These are phyloP conservation scores for Enteromius mattozi DNA, from an alignment of 2,797 vertebrate species.

Conservation along the genomic window DNA sequence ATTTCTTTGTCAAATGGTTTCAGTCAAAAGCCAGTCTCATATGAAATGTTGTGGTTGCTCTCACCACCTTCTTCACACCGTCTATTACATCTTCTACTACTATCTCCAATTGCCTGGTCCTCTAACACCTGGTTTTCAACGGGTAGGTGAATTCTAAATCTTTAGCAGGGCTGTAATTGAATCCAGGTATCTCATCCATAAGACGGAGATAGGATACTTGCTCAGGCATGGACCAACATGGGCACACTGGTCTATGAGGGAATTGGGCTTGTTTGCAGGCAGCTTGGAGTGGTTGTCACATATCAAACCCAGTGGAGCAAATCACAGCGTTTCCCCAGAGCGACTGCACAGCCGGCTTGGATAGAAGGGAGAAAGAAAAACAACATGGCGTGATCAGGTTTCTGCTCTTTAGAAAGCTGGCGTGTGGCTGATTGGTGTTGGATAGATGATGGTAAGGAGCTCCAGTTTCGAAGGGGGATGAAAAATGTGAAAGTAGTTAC, in stretches of 20 bases:
- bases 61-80: neutral
- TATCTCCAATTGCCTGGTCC: neutral
- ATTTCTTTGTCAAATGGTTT: neutral
- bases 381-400: constrained; percentile 50
- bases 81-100: neutral
- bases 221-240: constrained; percentile 46
- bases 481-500: constrained; percentile 16
- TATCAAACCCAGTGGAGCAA: constrained; percentile 61
- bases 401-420: constrained; percentile 44
- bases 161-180: constrained; percentile 34
- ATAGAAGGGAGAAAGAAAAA: constrained; percentile 5
- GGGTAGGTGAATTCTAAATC: constrained; percentile 23
- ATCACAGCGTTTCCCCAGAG: constrained; percentile 56
- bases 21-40: neutral
- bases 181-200: constrained; percentile 30
- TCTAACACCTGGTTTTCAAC: constrained; percentile 37
- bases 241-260: constrained; percentile 30
- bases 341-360: constrained; percentile 25
- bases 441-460: constrained; percentile 8
- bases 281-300: constrained; percentile 54
- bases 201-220: constrained; percentile 36
- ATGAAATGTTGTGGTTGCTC: constrained; percentile 10
- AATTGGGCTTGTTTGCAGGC: constrained; percentile 51
- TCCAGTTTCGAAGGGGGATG: constrained; percentile 19
- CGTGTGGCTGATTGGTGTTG: constrained; percentile 15